Evolutionary conservation across 2,888 invertebrate genomes (phyloP).

Genomic region (Polydrusus tereticollis): DNA sequence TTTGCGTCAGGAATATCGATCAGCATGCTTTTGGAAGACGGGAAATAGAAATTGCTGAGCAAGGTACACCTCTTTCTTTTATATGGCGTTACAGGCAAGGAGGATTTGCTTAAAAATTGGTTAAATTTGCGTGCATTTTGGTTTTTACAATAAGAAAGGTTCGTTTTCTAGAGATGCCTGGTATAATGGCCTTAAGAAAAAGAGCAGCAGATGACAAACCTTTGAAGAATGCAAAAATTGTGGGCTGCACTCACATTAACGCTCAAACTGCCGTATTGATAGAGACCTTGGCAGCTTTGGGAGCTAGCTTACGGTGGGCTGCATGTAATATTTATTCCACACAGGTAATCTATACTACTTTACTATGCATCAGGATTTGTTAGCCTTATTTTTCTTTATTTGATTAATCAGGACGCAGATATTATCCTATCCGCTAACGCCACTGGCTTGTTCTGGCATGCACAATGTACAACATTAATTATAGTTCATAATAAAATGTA

Average conservation of each 20-base stretch:
- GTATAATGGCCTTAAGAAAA: slow-evolving; percentile 94
- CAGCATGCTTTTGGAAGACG: slow-evolving; percentile 94
- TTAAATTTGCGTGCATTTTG: slow-evolving; percentile 1
- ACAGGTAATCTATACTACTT: slow-evolving; percentile 71
- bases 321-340: slow-evolving; percentile 99
- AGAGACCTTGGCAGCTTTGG: slow-evolving; percentile 89
- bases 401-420: background rate
- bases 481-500: no score
- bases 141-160: background rate
- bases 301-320: slow-evolving; percentile 95
- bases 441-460: no score
- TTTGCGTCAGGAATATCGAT: slow-evolving; percentile 94
- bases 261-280: slow-evolving; percentile 97
- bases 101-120: no score
- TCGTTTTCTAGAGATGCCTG: slow-evolving; percentile 88
- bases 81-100: no score
- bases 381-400: background rate
- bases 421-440: no score
- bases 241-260: slow-evolving; percentile 98
- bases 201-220: slow-evolving; percentile 95
- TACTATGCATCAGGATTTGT: slow-evolving; percentile 31
- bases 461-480: no score
- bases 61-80: slow-evolving; percentile 71
- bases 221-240: slow-evolving; percentile 91
- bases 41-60: slow-evolving; percentile 98